Evolutionary conservation across 2,888 invertebrate genomes (phyloP), one percentile per base, ranked within the genome.

Genomic region (Brenthis ino): DNA sequence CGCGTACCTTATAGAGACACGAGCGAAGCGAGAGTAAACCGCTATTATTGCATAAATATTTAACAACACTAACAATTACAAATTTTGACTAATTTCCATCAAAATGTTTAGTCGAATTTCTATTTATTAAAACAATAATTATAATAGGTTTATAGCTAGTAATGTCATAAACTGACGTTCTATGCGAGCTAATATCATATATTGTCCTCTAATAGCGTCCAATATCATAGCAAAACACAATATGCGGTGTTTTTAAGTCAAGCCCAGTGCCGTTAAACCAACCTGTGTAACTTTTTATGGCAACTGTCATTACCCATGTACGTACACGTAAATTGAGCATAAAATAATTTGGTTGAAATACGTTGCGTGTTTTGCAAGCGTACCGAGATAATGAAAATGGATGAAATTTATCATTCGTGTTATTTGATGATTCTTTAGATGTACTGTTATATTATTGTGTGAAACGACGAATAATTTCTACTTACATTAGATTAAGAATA

Each of bases 261-360:
- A 53, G n/a, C 48, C 12, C 61, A 57, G 53, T 48, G 65, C 63
- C 64, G 67, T 68, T 68, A 71, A 33, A 63, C 28, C 54, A 68
- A 65, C 64, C 58, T 64, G 64, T 64, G 64, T 71, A 63, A 71
- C 64, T 64, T 71, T 65, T 64, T 68, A 71, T 63, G 64, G 66
- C 33, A 53, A 68, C 68, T 68, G 71, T 71, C 68, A 66, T 66
- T 64, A 64, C 43, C 63, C 65, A 66, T 64, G 64, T 71, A 58
- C 43, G 53, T 53, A 33, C 28, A 60, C 57, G 68, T 66, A 71
- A 71, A 66, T 69, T 63, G 61, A 48, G 66, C 55, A 56, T 55
- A 16, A 69, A 66, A 68, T 66, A 68, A 71, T 71, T 71, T 68
- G 55, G 64, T 64, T 64, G 58, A 66, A 66, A 66, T 68, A 65